Evolutionary conservation across 2,888 invertebrate species (phyloP).

Genomic region (Parnassius glacialis): DNA sequence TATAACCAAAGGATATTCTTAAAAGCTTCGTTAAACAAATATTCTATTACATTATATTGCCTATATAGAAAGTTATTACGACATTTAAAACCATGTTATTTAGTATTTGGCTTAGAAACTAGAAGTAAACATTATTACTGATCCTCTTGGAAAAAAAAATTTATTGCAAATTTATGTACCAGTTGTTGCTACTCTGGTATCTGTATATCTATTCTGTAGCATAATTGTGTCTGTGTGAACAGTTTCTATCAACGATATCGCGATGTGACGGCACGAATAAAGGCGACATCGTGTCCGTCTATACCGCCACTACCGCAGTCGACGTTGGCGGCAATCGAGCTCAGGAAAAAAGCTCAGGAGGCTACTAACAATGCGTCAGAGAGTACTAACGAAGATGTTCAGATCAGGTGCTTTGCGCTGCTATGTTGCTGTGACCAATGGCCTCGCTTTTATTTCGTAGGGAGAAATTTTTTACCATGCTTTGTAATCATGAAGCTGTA

Average conservation of each 20-base stretch:
- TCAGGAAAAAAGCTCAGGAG: slow-evolving; percentile 54
- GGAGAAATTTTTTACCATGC: no score
- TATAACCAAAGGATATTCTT: no score
- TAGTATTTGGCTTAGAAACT: no score
- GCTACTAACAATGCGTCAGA: slow-evolving; percentile 61
- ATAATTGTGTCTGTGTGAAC: slow-evolving; percentile 59
- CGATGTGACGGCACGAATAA: slow-evolving; percentile 93
- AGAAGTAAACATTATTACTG: no score
- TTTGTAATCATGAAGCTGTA: no score
- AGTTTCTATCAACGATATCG: slow-evolving; percentile 95
- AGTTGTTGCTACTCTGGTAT: not conserved
- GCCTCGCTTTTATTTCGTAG: slow-evolving; percentile 29
- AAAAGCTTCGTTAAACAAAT: no score
- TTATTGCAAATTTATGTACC: not conserved
- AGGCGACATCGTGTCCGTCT: slow-evolving; percentile 90
- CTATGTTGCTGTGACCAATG: slow-evolving; percentile 41
- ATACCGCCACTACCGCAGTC: slow-evolving; percentile 82
- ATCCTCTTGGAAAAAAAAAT: no score
- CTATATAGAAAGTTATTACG: no score
- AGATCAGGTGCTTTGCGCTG: slow-evolving; percentile 67
- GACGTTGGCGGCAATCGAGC: slow-evolving; percentile 51
- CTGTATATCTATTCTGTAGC: slow-evolving; percentile 30
- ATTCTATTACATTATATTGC: no score
- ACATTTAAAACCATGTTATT: no score
- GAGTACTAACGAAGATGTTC: slow-evolving; percentile 67